A percentile compares a stretch with the other conserved stretches of the same genome.
phyloP scores from a whole-genome alignment of 2,113 vertebrate genomes.

The Taurulus bubalis region DNA sequence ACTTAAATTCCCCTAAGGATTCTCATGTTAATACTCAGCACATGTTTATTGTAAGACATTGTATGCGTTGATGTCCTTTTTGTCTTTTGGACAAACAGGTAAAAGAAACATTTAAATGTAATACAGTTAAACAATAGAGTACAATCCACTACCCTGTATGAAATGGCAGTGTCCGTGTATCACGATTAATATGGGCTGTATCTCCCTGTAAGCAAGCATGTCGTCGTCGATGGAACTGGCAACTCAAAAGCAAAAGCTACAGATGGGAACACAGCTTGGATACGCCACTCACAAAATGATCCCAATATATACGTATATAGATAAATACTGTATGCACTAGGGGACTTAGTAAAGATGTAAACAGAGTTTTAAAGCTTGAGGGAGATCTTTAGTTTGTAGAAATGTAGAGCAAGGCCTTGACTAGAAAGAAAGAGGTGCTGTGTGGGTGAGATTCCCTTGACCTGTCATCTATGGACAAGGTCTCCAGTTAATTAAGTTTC shows the following conservation, averaged over 20 bases:
- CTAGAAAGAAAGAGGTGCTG: slow-evolving; percentile 50
- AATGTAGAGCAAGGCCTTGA: slow-evolving; percentile 54
- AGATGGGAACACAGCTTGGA: slow-evolving; percentile 49
- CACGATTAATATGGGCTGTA: slow-evolving; percentile 8
- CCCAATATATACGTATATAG: slow-evolving; percentile 17
- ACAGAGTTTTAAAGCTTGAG: slow-evolving; percentile 49
- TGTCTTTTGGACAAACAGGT: background rate
- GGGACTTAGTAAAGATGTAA: slow-evolving; percentile 44
- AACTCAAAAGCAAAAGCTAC: slow-evolving; percentile 22
- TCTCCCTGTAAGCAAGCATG: slow-evolving; percentile 5
- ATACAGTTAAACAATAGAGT: background rate
- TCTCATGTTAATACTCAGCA: slow-evolving; percentile 11
- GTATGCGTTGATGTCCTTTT: background rate
- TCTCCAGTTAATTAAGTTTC: slow-evolving; percentile 75
- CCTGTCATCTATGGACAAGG: slow-evolving; percentile 70
- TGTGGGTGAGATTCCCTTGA: slow-evolving; percentile 73
- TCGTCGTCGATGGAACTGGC: slow-evolving; percentile 2
- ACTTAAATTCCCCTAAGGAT: slow-evolving; percentile 10
- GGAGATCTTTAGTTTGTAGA: slow-evolving; percentile 41
- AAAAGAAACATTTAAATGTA: background rate
- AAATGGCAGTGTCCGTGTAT: background rate
- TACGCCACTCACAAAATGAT: slow-evolving; percentile 20
- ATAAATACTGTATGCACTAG: slow-evolving; percentile 22
- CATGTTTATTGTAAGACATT: slow-evolving; percentile 4
- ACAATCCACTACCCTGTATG: background rate